These are phyloP conservation scores for Anguilla rostrata DNA, from an alignment of 2,113 vertebrate species.

Conservation along the genomic window DNA sequence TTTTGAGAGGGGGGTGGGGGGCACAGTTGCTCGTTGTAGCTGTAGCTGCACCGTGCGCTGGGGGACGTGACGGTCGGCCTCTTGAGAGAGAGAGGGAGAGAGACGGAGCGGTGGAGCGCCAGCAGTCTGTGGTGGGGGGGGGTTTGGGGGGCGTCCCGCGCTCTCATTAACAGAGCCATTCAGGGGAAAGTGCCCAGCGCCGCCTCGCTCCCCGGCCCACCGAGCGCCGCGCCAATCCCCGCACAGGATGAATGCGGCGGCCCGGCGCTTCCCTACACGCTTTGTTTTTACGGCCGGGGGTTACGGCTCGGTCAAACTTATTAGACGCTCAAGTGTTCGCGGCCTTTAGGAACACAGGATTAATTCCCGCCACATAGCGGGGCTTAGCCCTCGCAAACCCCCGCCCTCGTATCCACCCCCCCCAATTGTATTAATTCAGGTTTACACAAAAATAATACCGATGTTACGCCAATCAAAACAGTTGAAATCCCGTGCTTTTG, in stretches of 20 bases:
- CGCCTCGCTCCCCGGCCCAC: slow-evolving; percentile 42
- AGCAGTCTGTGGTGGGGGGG: background rate
- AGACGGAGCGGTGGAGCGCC: background rate
- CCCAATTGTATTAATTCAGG: slow-evolving; percentile 33
- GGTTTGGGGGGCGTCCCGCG: slow-evolving; percentile 28
- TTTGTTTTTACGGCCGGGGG: slow-evolving; percentile 50
- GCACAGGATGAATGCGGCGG: slow-evolving; percentile 56
- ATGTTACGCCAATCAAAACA: slow-evolving; percentile 37
- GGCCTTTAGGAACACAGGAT: slow-evolving; percentile 38
- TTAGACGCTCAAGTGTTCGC: slow-evolving; percentile 52
- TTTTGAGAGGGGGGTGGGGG: background rate
- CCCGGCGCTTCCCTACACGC: slow-evolving; percentile 47
- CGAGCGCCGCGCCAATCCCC: slow-evolving; percentile 47
- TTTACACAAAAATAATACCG: slow-evolving; percentile 41
- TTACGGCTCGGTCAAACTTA: slow-evolving; percentile 56
- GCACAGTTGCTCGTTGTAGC: background rate
- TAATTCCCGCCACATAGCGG: slow-evolving; percentile 41
- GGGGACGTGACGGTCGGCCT: background rate
- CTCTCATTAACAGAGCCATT: slow-evolving; percentile 58
- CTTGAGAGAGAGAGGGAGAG: background rate
- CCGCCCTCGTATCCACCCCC: slow-evolving; percentile 5
- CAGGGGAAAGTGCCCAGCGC: slow-evolving; percentile 44
- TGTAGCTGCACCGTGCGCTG: background rate
- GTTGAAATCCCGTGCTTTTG: slow-evolving; percentile 36
- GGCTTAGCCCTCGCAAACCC: slow-evolving; percentile 26